A percentile compares a stretch with the other conserved stretches of the same genome.
Conservation (phyloP, 1,140 invertebrate genomes). For the Campoletis sonorensis region DNA sequence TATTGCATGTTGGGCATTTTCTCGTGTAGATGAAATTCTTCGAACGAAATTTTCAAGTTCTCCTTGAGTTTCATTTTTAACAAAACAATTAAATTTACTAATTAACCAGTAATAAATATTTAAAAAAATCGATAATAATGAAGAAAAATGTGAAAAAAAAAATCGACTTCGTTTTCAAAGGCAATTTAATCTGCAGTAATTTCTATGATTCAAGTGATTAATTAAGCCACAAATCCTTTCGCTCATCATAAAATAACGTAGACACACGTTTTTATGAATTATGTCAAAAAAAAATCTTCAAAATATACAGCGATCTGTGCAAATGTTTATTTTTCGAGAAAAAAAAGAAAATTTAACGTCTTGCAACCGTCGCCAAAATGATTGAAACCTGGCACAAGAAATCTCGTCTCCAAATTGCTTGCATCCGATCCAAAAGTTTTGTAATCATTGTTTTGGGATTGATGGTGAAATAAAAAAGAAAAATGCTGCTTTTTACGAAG, state of each 20-base stretch:
- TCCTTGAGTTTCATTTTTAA: too few relatives aligned
- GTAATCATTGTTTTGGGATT: neutral
- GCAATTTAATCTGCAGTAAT: too few relatives aligned
- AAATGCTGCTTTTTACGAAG: neutral
- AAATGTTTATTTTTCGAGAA: slow-evolving; percentile 3
- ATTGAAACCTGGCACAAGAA: slow-evolving; percentile 8
- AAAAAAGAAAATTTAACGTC: neutral
- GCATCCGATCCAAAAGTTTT: neutral
- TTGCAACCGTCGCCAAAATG: neutral
- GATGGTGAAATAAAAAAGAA: neutral
- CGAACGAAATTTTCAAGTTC: too few relatives aligned
- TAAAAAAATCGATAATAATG: too few relatives aligned
- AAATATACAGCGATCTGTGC: neutral
- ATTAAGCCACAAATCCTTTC: too few relatives aligned
- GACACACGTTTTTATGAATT: neutral
- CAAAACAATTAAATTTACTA: too few relatives aligned
- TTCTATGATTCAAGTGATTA: neutral
- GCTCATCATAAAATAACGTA: neutral
- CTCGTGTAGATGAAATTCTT: too few relatives aligned
- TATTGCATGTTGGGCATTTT: too few relatives aligned
- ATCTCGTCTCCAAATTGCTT: neutral
- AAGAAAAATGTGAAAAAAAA: too few relatives aligned
- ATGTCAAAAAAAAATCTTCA: too few relatives aligned
- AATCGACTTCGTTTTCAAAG: too few relatives aligned
- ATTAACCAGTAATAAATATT: too few relatives aligned